A percentile compares a stretch with the other conserved stretches of the same genome.
phyloP scores from a whole-genome alignment of 2,797 vertebrate genomes.

The Vipera latastei region DNA sequence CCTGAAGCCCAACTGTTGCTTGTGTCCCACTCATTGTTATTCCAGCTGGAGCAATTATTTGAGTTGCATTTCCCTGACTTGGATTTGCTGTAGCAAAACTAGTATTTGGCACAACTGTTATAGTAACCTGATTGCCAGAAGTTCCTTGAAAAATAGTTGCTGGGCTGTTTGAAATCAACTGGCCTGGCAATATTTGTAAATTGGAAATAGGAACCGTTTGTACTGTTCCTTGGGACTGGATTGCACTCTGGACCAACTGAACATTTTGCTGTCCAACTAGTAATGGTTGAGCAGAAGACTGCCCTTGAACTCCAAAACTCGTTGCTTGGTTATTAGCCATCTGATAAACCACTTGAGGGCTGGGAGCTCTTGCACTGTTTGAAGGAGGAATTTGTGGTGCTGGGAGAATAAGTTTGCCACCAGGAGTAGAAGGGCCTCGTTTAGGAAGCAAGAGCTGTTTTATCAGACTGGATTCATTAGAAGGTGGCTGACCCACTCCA shows the following conservation, averaged over 20 bases:
- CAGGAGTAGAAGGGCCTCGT: conserved; percentile 93
- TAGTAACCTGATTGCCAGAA: conserved; percentile 92
- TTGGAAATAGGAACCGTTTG: conserved; percentile 93
- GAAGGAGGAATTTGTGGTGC: conserved; percentile 95
- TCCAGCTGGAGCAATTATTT: conserved; percentile 79
- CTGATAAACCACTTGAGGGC: conserved; percentile 95
- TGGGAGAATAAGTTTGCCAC: conserved; percentile 95
- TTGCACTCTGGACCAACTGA: conserved; percentile 89
- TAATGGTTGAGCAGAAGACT: conserved; percentile 86
- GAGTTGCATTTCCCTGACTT: conserved; percentile 85
- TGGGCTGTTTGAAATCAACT: conserved; percentile 89
- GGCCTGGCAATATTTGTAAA: conserved; percentile 86
- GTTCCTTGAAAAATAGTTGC: conserved; percentile 93
- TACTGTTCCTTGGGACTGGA: conserved; percentile 81
- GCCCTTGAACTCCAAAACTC: conserved; percentile 82
- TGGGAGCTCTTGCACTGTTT: conserved; percentile 84
- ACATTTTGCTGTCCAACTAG: conserved; percentile 86
- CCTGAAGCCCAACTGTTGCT: conserved; percentile 83
- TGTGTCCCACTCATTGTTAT: conserved; percentile 79
- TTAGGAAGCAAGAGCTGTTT: conserved; percentile 99
- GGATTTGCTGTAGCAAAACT: conserved; percentile 90
- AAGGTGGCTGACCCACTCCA: conserved; percentile 84
- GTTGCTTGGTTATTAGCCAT: conserved; percentile 80
- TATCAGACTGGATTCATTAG: conserved; percentile 96
- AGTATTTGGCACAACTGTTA: conserved; percentile 98